Evolutionary conservation across 2,888 invertebrate species (phyloP), one percentile per base, ranked within the genome.

Genomic region (Adelognathus sp.): DNA sequence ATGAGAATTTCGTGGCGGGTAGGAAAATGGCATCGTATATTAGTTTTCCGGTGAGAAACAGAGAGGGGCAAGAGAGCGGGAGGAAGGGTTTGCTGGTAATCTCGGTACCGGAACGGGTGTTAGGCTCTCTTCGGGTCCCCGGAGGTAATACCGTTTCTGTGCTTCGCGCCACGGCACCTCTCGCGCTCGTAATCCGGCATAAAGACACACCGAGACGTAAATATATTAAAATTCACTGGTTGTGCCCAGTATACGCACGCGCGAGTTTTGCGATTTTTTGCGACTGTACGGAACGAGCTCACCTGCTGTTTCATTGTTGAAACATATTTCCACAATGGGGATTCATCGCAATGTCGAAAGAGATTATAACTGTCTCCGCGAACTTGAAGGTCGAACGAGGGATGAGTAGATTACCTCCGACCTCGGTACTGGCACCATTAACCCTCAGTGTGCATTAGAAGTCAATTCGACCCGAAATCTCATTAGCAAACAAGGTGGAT

Each of bases 1-100:
- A 67, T 24, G 60, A 31, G 75, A 69, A 75, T 75, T 61, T 69
- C 61, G 67, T 33, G 67, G 75, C 61, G 67, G 21, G 46, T 24
- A 54, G 46, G 75, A 63, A 76, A 76, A 76, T 76, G 69, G 75
- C 56, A 61, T 76, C 75, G 75, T 76, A 76, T 70, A 76, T 76
- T 76, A 76, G 75, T 63, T 76, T 61, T 27, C 18, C 54, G 39
- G 39, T 39, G 29, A 56, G 61, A 33, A 33, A 18, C 18, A 56
- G 54, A 69, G 56, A 50, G n/a, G n/a, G n/a, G n/a, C n/a, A n/a
- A n/a, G n/a, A n/a, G n/a, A n/a, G n/a, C n/a, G n/a, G n/a, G 61
- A 76, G 18, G 69, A 56, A 70, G 63, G 63, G 56, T 52, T 14
- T 39, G 21, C 33, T 52, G 27, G 14, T 33, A 50, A 24, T 52